Base-by-base conservation (phyloP, 1,140 invertebrate genomes). In the Drosophila takahashii region DNA sequence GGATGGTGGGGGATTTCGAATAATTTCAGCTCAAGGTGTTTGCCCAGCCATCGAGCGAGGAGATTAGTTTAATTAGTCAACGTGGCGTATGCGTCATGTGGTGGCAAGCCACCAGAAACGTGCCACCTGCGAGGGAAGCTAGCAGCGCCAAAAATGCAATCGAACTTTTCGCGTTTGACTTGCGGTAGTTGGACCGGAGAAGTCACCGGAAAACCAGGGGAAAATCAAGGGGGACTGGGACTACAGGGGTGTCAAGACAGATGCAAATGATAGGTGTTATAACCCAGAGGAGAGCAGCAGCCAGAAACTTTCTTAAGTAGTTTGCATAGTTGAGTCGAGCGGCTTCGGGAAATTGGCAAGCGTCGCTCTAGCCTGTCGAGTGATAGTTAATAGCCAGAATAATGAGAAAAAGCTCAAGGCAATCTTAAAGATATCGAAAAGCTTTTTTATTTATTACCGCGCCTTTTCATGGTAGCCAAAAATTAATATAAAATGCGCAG, bases 61-160 rank as follows among this genome's bases (percentile, higher is more conserved):
- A 66, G 53, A 67, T 86, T 75, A 86, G 74, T 86, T 86, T 86
- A 86, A 86, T 86, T 86, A 86, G 64, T 52, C 77, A 66, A 75
- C 64, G 60, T 51, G 53, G 65, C 72, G 81, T 84, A 79, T 83
- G 79, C 79, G 58, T 80, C 58, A 84, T 79, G 41, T 51, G 39
- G 37, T 54, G 41, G 54, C 77, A 77, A 56, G 22, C 22, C 53
- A 47, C 61, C 53, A 16, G 41, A 45, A 66, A 70, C 73, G 74
- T 71, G 74, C 57, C 62, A 45, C 66, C 57, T 13, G 44, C 34
- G 37, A 27, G 44, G 16, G 50, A 6, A 13, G 16, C 37, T 16
- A 27, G 22, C 27, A 52, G 67, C 41, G 34, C 50, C 56, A 60
- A 79, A 73, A 73, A 72, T 67, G 56, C 71, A 67, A 79, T 75